These are phyloP conservation scores for Psettodes erumei DNA, from an alignment of 2,113 vertebrate species.

Conservation along the genomic window DNA sequence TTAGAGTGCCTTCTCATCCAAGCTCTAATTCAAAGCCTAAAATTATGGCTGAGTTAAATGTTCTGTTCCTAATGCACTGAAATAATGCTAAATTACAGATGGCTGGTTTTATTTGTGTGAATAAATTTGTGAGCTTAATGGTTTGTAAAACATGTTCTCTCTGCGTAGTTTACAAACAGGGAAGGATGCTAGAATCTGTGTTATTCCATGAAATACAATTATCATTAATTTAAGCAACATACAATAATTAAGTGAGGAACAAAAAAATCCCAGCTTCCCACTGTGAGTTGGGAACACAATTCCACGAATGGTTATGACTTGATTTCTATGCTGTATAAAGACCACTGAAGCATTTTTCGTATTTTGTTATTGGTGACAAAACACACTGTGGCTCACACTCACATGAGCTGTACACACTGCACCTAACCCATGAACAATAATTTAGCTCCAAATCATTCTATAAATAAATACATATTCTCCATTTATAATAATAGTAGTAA, in stretches of 20 bases:
- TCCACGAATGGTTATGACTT: conserved; percentile 44
- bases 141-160: conserved; percentile 80
- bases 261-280: conserved; percentile 30
- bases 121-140: conserved; percentile 78
- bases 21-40: conserved; percentile 74
- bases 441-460: conserved; percentile 31
- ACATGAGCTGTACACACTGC: conserved; percentile 13
- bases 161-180: conserved; percentile 72
- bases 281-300: conserved; percentile 48
- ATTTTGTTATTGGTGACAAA: conserved; percentile 17
- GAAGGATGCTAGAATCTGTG: conserved; percentile 56
- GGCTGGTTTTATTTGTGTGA: conserved; percentile 81
- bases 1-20: conserved; percentile 74
- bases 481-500: conserved; percentile 73
- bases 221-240: conserved; percentile 61
- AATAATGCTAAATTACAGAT: conserved; percentile 81
- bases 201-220: conserved; percentile 66
- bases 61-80: conserved; percentile 80
- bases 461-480: conserved; percentile 66
- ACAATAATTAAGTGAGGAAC: conserved; percentile 54
- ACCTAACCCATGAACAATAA: conserved; percentile 19
- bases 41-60: conserved; percentile 78
- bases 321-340: conserved; percentile 57
- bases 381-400: conserved; percentile 13
- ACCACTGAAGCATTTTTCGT: conserved; percentile 35